phyloP scores from a whole-genome alignment of 2,113 vertebrate species.

The Tympanuchus pallidicinctus region DNA sequence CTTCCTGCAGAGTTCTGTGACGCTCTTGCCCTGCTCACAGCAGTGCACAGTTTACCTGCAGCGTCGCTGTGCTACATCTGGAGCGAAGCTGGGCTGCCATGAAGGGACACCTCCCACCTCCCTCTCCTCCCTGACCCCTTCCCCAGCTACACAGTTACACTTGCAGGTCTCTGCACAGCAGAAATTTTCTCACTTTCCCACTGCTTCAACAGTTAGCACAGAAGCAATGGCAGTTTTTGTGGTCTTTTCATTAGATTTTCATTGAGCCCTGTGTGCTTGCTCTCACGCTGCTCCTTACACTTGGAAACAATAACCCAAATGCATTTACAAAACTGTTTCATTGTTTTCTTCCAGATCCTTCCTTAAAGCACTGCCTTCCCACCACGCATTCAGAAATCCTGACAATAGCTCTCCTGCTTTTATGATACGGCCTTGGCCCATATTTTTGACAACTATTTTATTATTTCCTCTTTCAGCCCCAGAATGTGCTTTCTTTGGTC shows the following conservation, averaged over 20 bases:
- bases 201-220: not conserved
- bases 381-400: not conserved
- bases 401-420: not conserved
- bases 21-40: not conserved
- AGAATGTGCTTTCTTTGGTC: not conserved
- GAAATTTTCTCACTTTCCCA: not conserved
- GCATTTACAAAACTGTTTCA: not conserved
- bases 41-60: rapidly evolving
- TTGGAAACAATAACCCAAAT: not conserved
- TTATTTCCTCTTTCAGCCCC: not conserved
- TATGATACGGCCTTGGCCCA: not conserved
- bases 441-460: not conserved
- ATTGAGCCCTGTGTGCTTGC: not conserved
- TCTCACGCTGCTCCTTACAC: not conserved
- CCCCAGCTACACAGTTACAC: not conserved
- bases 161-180: not conserved
- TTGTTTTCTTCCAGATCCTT: not conserved
- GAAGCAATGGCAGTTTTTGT: rapidly evolving
- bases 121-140: not conserved
- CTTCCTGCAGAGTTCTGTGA: rapidly evolving
- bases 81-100: not conserved
- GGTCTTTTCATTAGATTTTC: not conserved
- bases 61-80: not conserved
- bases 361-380: conserved; percentile 1
- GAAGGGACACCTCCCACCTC: not conserved